Evolutionary conservation across 35 echinoderm and acorn worm genomes (phyloP).

Genomic region (Ophioderma brevispina): DNA sequence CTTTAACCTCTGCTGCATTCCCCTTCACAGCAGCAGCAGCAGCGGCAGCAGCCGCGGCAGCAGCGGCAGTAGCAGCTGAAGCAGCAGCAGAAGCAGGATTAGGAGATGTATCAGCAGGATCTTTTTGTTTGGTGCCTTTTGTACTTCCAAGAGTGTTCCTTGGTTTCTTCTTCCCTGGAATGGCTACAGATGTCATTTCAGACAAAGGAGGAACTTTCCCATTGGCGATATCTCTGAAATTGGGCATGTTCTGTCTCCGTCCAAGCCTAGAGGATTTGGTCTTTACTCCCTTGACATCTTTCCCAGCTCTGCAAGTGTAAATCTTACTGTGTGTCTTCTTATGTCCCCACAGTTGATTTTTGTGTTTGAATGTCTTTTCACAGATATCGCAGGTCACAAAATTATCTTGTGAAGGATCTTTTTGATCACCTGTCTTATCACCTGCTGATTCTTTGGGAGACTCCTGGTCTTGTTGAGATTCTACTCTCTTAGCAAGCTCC

Average conservation of each 20-base stretch:
- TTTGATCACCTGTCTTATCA: neutral
- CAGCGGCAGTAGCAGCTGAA: neutral
- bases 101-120: too few relatives aligned
- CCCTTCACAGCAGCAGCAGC: neutral
- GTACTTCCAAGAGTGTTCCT: neutral
- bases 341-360: slow-evolving; percentile 7
- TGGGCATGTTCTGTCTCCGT: neutral
- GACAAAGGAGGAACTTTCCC: neutral
- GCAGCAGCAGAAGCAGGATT: too few relatives aligned
- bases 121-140: neutral
- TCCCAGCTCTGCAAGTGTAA: neutral
- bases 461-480: neutral
- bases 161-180: neutral
- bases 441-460: too few relatives aligned
- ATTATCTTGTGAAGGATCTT: neutral
- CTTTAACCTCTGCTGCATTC: too few relatives aligned
- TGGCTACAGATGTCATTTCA: neutral
- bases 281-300: neutral
- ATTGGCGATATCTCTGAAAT: neutral
- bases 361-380: neutral
- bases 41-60: neutral
- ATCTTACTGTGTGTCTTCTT: slow-evolving; percentile 18
- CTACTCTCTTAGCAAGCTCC: neutral
- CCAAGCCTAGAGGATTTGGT: neutral
- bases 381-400: neutral